Base-by-base conservation (phyloP, 2,888 invertebrate species). In the Andricus curvator region DNA sequence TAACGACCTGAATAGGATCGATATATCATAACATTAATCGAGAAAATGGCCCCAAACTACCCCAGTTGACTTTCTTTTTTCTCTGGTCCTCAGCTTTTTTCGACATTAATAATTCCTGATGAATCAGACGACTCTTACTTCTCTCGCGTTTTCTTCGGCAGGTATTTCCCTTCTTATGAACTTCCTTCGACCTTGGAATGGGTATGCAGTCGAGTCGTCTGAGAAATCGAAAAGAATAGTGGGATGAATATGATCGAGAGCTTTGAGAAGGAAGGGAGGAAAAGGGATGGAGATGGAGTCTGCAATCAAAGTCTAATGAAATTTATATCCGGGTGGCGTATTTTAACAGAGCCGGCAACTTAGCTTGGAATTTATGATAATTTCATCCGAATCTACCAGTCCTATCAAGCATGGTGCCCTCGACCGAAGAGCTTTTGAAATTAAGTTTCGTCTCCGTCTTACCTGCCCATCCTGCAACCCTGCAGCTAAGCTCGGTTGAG, bases 221-320 rank as follows among this genome's bases (percentile, higher is more conserved):
- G 78, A 81, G 78, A 82, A 74, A 80, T 81, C 70, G 78, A 77
- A 78, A 60, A 77, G 78, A 79, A 78, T 80, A 80, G 80, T 77
- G 56, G 62, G 64, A 64, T 77, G 78, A 44, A 78, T 70, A 65
- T 81, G 81, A 81, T 78, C 66, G 68, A 79, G 79, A 65, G 25
- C 29, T 44, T 78, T 64, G n/a, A 77, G 79, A 44, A n/a, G 20
- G 29, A 41, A 17, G 37, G 37, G 66, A 56, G 60, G 37, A 37
- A 68, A 41, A n/a, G 77, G 60, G 67, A 78, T 67, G 33, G 79
- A 82, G 80, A 80, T 83, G 81, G 85, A 85, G 84, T 84, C 86
- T 82, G 86, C 86, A 88, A 88, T 87, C 87, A 86, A 87, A 87
- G 86, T 86, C 85, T 85, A 86, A 88, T 88, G 85, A 87, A 88